Evolutionary conservation across 37 sponge, comb jelly and placozoan genomes (phyloP).

Genomic region (Halichondria panicea): DNA sequence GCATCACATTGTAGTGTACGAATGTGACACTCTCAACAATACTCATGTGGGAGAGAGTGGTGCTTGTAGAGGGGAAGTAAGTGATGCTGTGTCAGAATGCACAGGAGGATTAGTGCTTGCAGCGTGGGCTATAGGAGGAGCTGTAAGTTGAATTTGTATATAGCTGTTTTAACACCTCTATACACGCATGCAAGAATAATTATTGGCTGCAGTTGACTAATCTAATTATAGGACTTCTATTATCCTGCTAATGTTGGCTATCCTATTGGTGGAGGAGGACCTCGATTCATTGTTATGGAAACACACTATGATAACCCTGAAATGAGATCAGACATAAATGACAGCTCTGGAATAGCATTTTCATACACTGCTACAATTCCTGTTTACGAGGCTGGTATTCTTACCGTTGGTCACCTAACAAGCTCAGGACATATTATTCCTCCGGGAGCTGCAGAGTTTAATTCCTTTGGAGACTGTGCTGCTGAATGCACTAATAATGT

Average conservation of each 20-base stretch:
- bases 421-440: too few species aligned
- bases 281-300: constrained; percentile 33
- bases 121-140: constrained; percentile 72
- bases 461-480: too few species aligned
- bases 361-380: constrained; percentile 14
- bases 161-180: neutral
- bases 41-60: constrained; percentile 3
- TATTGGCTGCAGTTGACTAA: too few species aligned
- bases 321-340: neutral
- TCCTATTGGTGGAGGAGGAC: constrained; percentile 57
- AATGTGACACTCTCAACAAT: constrained; percentile 25
- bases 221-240: constrained; percentile 40
- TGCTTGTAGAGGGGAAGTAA: neutral
- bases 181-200: too few species aligned
- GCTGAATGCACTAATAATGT: too few species aligned
- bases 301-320: constrained; percentile 69
- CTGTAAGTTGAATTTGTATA: constrained; percentile 6
- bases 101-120: constrained; percentile 11
- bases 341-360: constrained; percentile 33
- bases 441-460: too few species aligned
- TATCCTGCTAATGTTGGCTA: constrained; percentile 52
- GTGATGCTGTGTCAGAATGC: neutral
- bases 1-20: constrained; percentile 64
- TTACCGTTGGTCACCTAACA: constrained; percentile 10
- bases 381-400: constrained; percentile 16